A percentile compares a stretch with the other conserved stretches of the same genome.
phyloP scores from a whole-genome alignment of 2,888 invertebrate genomes.

The Eupeodes luniger region DNA sequence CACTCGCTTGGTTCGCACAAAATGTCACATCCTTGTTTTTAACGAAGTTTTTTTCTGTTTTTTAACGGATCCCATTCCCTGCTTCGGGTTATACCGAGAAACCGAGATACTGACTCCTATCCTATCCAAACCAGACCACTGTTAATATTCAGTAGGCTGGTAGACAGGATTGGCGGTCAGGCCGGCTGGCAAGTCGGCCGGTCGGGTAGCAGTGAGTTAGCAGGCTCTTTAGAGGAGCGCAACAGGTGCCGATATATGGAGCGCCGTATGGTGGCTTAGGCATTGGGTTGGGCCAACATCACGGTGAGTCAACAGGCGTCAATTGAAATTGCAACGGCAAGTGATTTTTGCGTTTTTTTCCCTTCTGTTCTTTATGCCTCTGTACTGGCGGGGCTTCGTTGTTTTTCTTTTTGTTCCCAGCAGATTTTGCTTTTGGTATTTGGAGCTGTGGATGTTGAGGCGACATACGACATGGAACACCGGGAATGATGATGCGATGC shows the following conservation, averaged over 20 bases:
- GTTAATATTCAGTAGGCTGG: constrained; percentile 69
- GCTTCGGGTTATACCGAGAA: background rate
- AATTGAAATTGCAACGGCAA: constrained; percentile 69
- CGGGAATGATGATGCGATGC: constrained; percentile 5
- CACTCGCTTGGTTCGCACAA: constrained; percentile 61
- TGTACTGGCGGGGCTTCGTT: constrained; percentile 27
- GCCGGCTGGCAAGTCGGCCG: constrained; percentile 15
- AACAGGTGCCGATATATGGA: constrained; percentile 64
- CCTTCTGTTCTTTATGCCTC: background rate
- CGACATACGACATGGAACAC: constrained; percentile 38
- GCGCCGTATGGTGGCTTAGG: constrained; percentile 51
- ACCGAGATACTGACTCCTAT: background rate
- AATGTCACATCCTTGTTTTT: constrained; percentile 75
- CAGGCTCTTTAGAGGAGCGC: constrained; percentile 48
- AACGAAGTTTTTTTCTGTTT: constrained; percentile 52
- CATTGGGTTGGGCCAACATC: constrained; percentile 36
- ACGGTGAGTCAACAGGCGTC: constrained; percentile 70
- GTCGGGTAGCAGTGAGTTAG: constrained; percentile 50
- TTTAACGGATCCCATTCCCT: constrained; percentile 32
- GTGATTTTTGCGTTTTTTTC: constrained; percentile 47
- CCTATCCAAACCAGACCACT: constrained; percentile 29
- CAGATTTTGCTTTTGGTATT: background rate
- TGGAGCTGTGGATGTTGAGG: constrained; percentile 37
- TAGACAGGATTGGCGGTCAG: constrained; percentile 60
- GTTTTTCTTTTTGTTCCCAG: background rate